Conservation (phyloP, 1,140 invertebrate genomes). For the Araneus ventricosus region DNA sequence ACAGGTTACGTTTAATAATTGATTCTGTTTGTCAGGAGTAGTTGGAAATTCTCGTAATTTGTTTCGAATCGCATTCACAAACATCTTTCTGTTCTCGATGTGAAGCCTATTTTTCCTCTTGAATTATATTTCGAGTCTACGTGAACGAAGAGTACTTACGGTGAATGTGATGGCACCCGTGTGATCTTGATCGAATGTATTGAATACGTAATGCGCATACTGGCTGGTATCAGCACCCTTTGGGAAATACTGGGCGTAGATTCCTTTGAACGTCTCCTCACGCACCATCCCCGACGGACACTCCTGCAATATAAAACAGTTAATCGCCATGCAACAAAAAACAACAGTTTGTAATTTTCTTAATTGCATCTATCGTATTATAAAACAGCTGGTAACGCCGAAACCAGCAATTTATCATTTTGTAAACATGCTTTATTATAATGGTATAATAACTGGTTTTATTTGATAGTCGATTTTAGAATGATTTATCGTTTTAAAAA, state of each 20-base stretch:
- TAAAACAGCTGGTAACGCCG: too few relatives aligned
- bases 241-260: conserved; percentile 83
- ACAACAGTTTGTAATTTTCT: background rate
- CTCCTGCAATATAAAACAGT: conserved; percentile 79
- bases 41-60: too few relatives aligned
- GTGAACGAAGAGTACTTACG: conserved; percentile 72
- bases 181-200: conserved; percentile 79
- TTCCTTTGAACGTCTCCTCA: conserved; percentile 83
- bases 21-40: too few relatives aligned
- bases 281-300: conserved; percentile 83
- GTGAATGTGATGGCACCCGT: conserved; percentile 79
- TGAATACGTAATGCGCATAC: conserved; percentile 79
- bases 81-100: too few relatives aligned
- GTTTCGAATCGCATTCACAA: too few relatives aligned
- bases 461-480: background rate
- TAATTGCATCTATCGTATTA: background rate
- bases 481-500: background rate
- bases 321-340: background rate
- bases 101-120: too few relatives aligned
- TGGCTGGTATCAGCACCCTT: conserved; percentile 80
- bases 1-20: too few relatives aligned
- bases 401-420: too few relatives aligned
- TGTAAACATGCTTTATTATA: too few relatives aligned
- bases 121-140: too few relatives aligned
- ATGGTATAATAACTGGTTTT: too few relatives aligned